Evolutionary conservation across 2,113 vertebrate genomes (phyloP).

Genomic region (Sakesphorus luctuosus): DNA sequence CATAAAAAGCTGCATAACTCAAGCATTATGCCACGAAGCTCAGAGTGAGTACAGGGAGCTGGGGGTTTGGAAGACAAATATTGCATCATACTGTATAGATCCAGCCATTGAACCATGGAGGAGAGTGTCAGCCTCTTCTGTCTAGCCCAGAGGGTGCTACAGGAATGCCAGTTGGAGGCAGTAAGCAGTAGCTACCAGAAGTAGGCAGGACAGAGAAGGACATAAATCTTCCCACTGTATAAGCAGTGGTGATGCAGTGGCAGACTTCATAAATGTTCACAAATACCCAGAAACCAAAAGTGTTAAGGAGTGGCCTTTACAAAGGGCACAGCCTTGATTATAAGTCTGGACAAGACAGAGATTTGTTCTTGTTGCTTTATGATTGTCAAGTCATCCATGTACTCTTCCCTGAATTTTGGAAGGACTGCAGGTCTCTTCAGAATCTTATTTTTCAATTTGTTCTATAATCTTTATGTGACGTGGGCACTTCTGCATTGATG

Average conservation of each 20-base stretch:
- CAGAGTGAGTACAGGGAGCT: neutral
- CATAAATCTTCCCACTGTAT: neutral
- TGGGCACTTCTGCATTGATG: neutral
- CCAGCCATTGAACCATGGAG: neutral
- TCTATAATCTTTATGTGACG: neutral
- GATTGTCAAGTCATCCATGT: neutral
- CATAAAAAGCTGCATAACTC: neutral
- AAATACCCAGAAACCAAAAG: neutral
- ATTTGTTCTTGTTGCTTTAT: neutral
- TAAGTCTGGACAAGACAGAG: neutral
- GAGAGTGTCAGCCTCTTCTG: neutral
- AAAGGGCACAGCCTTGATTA: neutral
- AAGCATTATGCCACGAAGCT: neutral
- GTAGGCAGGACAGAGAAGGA: neutral
- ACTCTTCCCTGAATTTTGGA: neutral
- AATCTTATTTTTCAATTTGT: neutral
- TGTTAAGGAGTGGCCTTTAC: neutral
- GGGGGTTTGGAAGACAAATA: neutral
- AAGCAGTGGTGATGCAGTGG: neutral
- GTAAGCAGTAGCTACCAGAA: neutral
- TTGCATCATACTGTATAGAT: neutral
- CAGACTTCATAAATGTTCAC: neutral
- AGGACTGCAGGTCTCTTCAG: neutral
- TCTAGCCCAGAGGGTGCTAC: neutral
- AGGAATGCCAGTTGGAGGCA: neutral